A percentile compares a stretch with the other conserved stretches of the same genome.
Evolutionary conservation across 1,140 invertebrate genomes (phyloP).

Genomic region (Drosophila neocordata): DNA sequence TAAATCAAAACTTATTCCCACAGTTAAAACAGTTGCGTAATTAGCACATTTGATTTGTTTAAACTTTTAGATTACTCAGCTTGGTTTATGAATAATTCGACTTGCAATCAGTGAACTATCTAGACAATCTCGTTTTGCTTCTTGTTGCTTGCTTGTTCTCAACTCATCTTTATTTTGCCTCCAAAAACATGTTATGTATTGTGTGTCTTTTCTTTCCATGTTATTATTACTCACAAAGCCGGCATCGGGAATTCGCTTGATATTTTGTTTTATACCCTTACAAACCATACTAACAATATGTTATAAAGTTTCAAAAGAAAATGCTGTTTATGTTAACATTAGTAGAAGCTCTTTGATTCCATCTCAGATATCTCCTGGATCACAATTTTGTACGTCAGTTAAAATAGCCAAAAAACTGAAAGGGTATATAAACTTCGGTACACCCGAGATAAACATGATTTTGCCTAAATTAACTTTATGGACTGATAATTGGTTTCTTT

Average conservation of each 20-base stretch:
- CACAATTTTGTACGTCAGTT: too few species aligned
- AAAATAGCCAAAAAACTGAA: background rate
- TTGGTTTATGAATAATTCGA: background rate
- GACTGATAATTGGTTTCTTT: conserved; percentile 61
- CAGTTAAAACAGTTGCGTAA: background rate
- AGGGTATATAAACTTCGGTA: background rate
- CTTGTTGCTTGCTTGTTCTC: background rate
- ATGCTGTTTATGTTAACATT: too few species aligned
- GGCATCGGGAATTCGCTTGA: background rate
- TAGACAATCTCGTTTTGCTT: background rate
- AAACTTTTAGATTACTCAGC: background rate
- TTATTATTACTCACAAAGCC: conserved; percentile 26
- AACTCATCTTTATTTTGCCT: conserved; percentile 9
- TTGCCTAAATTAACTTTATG: conserved; percentile 53
- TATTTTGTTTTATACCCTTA: conserved; percentile 4
- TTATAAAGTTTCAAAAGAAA: too few species aligned
- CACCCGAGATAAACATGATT: background rate
- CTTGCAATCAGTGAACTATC: background rate
- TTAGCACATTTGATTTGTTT: background rate
- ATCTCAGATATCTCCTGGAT: too few species aligned
- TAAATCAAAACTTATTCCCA: background rate
- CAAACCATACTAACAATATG: conserved; percentile 7
- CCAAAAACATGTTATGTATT: conserved; percentile 30
- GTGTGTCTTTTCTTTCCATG: conserved; percentile 15
- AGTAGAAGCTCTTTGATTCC: too few species aligned